Evolutionary conservation across 1,140 invertebrate genomes (phyloP).

Genomic region (Diplogasteroides magnus): DNA sequence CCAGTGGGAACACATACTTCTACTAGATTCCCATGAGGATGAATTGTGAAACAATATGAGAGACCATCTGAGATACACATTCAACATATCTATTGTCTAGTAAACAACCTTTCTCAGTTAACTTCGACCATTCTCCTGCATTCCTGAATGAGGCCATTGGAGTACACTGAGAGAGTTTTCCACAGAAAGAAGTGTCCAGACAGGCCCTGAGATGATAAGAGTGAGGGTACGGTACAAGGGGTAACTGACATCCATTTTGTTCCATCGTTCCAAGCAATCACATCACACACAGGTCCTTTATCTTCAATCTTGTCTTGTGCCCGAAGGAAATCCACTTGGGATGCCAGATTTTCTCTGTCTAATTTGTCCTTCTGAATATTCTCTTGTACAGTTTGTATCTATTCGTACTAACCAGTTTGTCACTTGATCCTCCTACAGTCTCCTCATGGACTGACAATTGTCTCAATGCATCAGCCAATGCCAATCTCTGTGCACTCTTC

Average conservation of each 20-base stretch:
- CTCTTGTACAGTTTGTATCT: not conserved
- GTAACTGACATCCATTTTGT: conserved; percentile 68
- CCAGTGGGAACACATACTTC: conserved; percentile 89
- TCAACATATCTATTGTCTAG: conserved; percentile 16
- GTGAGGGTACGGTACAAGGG: not conserved
- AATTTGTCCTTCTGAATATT: conserved; percentile 69
- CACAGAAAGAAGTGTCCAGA: conserved; percentile 77
- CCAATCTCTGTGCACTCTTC: conserved; percentile 74
- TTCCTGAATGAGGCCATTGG: conserved; percentile 77
- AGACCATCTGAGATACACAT: conserved; percentile 65
- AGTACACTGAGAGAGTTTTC: conserved; percentile 71
- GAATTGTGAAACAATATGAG: conserved; percentile 84
- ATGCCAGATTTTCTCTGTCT: conserved; percentile 80
- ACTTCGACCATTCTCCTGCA: conserved; percentile 72
- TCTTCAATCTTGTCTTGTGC: conserved; percentile 77
- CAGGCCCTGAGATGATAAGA: conserved; percentile 66
- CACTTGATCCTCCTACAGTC: conserved; percentile 56
- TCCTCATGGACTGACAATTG: conserved; percentile 65
- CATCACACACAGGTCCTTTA: conserved; percentile 82
- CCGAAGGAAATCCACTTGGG: conserved; percentile 75
- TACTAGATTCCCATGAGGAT: conserved; percentile 81
- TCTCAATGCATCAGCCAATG: conserved; percentile 70
- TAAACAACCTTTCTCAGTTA: conserved; percentile 62
- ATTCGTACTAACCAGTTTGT: conserved; percentile 42
- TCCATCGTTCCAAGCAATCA: conserved; percentile 83